A percentile compares a stretch with the other conserved stretches of the same genome.
Evolutionary conservation across 2,113 vertebrate genomes (phyloP).

Genomic region (Macrotis lagotis): DNA sequence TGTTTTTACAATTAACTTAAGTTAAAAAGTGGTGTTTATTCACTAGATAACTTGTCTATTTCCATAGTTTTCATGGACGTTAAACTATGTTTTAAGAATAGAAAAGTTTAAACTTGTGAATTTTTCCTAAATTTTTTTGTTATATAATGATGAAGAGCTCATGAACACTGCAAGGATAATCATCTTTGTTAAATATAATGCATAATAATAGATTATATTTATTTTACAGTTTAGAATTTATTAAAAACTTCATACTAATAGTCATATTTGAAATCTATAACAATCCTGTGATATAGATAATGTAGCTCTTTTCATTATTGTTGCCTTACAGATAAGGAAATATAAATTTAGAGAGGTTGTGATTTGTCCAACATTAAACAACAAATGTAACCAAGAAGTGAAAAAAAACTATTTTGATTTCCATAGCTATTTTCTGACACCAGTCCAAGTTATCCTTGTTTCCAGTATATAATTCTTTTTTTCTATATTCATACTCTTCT

Average conservation of each 20-base stretch:
- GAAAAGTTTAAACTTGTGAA: neutral
- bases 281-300: neutral
- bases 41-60: neutral
- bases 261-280: neutral
- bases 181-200: neutral
- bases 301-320: neutral
- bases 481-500: neutral
- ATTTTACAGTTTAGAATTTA: neutral
- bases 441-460: neutral
- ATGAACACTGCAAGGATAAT: neutral
- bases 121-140: neutral
- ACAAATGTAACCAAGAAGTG: neutral
- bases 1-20: neutral
- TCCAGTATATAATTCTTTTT: neutral
- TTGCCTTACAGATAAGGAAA: neutral
- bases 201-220: neutral
- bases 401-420: too few species aligned
- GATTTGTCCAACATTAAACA: neutral
- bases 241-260: neutral
- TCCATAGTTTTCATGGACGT: neutral
- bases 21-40: constrained; percentile 22
- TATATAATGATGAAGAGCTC: neutral
- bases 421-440: neutral
- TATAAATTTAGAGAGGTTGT: neutral
- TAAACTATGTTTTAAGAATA: constrained; percentile 1